Base-by-base conservation (phyloP, 2,113 vertebrate species). In the Gymnarchus niloticus region DNA sequence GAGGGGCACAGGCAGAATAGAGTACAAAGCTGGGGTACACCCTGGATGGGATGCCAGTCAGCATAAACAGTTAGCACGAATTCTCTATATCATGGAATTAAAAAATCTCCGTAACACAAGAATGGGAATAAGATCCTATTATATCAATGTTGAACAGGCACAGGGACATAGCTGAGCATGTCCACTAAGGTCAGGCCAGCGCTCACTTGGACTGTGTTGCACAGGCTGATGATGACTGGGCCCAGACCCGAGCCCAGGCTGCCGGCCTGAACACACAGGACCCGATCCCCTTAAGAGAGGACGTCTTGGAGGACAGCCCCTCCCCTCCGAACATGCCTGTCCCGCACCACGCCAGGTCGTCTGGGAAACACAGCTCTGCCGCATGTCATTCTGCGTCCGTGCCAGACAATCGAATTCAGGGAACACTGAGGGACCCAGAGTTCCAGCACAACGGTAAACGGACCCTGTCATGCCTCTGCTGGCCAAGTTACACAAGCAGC, bases 381-480 rank as follows among this genome's bases (percentile, higher is more conserved):
- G 77, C 90, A 87, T 84, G 85, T 12, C 3, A 28, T 0, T 3
- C 0, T 82, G 83, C 0, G 83, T 1, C 89, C 88, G 25, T 81
- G 83, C 90, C 91, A 57, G 92, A 89, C 73, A 87, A 92, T 88
- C 93, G 93, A 48, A 97, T 97, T 91, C 94, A 95, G 54, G 96
- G 96, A n/a, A 91, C 90, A 37, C 92, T 97, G 25, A 94, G 94
- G 87, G 90, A 96, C 90, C 94, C 96, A 54, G 96, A 97, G 88
- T 97, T 97, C 91, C 96, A 96, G 88, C 96, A 97, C 90, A 97
- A 96, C 81, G 93, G 96, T 97, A 90, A 51, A 87, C 86, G 14
- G 33, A 6, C 19, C 17, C 8, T 28, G 49, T 52, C 25, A 82
- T n/a, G n/a, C 41, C 23, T 46, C 1, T n/a, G 9, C 7, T 78